phyloP scores from a whole-genome alignment of 2,113 vertebrate genomes.

The Ardeotis arabs region DNA sequence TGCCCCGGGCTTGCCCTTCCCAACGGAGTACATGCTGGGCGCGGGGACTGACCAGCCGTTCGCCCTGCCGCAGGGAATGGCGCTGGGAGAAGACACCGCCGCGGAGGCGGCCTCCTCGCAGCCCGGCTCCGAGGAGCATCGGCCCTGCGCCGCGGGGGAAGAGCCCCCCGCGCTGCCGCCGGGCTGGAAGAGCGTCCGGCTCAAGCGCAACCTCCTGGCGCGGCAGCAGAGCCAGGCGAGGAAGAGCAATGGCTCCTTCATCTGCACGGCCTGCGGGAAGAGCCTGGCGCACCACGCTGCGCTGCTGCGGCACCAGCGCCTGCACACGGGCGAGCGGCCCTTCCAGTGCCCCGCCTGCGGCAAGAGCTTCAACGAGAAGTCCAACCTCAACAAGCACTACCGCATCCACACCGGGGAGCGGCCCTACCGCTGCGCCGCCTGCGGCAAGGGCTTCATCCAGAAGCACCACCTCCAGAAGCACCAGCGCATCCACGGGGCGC shows the following conservation, averaged over 20 bases:
- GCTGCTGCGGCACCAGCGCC: constrained; percentile 52
- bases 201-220: constrained; percentile 14
- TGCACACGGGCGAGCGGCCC: constrained; percentile 52
- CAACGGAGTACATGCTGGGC: background rate
- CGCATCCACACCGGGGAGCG: constrained; percentile 57
- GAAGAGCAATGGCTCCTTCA: constrained; percentile 57
- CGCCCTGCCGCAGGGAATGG: background rate
- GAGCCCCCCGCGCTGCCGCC: background rate
- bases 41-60: background rate
- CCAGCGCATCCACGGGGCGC: constrained; percentile 52
- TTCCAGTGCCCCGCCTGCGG: constrained; percentile 50
- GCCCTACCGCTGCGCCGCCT: constrained; percentile 37
- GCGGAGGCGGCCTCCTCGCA: background rate
- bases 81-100: background rate
- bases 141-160: fast-evolving
- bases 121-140: background rate
- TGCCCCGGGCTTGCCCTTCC: background rate
- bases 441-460: constrained; percentile 64
- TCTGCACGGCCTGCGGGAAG: constrained; percentile 52
- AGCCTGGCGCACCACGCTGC: constrained; percentile 55
- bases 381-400: constrained; percentile 65
- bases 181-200: constrained; percentile 36
- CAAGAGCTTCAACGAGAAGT: constrained; percentile 59
- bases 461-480: constrained; percentile 65
- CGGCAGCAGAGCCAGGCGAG: constrained; percentile 23